Base-by-base conservation (phyloP, 2,113 vertebrate genomes). In the Neolamprologus cancellatus region DNA sequence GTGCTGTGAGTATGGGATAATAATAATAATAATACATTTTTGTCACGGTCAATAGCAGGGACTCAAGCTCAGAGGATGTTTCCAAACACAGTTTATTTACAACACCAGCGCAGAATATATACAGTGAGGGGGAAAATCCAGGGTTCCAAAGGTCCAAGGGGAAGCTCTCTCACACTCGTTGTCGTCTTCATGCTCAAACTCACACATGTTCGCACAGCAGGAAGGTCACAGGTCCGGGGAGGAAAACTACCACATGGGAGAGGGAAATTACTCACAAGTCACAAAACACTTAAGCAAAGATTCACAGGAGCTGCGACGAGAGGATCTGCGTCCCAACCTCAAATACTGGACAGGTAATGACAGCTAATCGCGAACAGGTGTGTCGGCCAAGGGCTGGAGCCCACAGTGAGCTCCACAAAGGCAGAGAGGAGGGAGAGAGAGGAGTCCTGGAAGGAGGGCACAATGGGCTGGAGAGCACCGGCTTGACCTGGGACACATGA, bases 161-260 rank as follows among this genome's bases (percentile, higher is more conserved):
- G 8, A 50, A n/a, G 4, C n/a, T 53, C 10, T 23, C 10, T 53
- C n/a, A 12, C 52, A 53, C 10, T 53, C 3, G 0, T 12, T 53
- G 0, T 20, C 3, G 1, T 12, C 52, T 53, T 23, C 52, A 23
- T 0, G n/a, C 10, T 0, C 52, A 23, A 53, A 53, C n/a, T 23
- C 52, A 23, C 52, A 53, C n/a, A 53, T 0, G 5, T 53, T 11
- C 0, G 2, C 50, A 6, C 50, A 53, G n/a, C 50, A 53, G 10
- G n/a, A 53, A 1, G 10, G 50, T 53, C 50, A 52, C n/a, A 11
- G 1, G 50, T 52, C 18, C 2, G 2, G 9, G n/a, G 5, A 52
- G 50, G 50, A 52, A 52, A 52, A 52, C 48, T 10, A 20, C 3
- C 18, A 52, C 18, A 52, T 18, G 2, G 18, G 9, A 52, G 18